phyloP scores from a whole-genome alignment of 2,888 invertebrate genomes.

The Chalcosyrphus nemorum region DNA sequence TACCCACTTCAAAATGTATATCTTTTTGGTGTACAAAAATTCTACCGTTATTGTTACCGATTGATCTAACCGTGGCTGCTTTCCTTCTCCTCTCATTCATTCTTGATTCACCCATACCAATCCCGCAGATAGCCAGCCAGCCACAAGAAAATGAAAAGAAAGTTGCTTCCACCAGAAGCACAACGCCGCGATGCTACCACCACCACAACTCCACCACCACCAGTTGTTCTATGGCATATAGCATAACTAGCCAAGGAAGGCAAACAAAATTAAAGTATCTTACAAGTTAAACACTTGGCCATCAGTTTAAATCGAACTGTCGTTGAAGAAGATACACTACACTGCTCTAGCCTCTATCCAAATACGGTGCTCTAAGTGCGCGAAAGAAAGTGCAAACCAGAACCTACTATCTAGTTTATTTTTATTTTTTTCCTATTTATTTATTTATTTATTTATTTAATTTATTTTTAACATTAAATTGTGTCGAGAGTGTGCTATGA shows the following conservation, averaged over 20 bases:
- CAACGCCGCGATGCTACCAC: too few species aligned
- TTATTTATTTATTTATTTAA: slow-evolving; percentile 2
- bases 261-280: slow-evolving; percentile 64
- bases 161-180: slow-evolving; percentile 65
- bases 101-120: slow-evolving; percentile 4
- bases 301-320: slow-evolving; percentile 70
- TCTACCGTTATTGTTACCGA: slow-evolving; percentile 66
- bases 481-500: background rate
- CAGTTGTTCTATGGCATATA: slow-evolving; percentile 42
- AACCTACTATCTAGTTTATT: background rate
- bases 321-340: slow-evolving; percentile 67
- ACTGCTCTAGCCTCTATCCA: background rate
- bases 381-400: slow-evolving; percentile 55
- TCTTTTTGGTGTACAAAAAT: slow-evolving; percentile 47
- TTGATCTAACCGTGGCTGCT: slow-evolving; percentile 59
- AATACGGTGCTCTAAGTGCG: slow-evolving; percentile 39
- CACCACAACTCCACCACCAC: slow-evolving; percentile 15
- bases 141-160: slow-evolving; percentile 70
- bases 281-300: slow-evolving; percentile 61
- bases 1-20: slow-evolving; percentile 35
- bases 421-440: slow-evolving; percentile 2
- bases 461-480: slow-evolving; percentile 7
- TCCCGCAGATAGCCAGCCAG: background rate
- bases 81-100: slow-evolving; percentile 34
- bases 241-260: slow-evolving; percentile 45